Conservation (phyloP, 2,113 vertebrate species). For the Solea senegalensis region DNA sequence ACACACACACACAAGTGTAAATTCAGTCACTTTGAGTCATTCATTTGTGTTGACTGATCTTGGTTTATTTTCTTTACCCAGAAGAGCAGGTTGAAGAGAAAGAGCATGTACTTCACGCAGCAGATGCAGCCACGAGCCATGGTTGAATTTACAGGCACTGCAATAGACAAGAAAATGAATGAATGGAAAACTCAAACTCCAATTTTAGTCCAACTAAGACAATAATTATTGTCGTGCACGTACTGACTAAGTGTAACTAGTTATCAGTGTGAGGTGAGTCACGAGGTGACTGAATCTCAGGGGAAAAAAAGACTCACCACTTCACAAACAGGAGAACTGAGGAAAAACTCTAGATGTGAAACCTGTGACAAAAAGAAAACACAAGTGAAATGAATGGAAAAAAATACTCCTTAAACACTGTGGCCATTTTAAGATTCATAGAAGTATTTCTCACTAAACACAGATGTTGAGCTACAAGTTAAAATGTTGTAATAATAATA, state of each 20-base stretch:
- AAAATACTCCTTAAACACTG: not conserved
- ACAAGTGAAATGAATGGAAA: not conserved
- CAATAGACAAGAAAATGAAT: constrained; percentile 70
- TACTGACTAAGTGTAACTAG: too few relatives aligned
- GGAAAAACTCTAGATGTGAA: not conserved
- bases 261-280: not conserved
- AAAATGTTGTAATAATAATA: too few relatives aligned
- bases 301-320: constrained; percentile 50
- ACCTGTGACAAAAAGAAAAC: constrained; percentile 30
- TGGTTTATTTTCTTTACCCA: constrained; percentile 84
- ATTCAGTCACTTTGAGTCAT: constrained; percentile 42
- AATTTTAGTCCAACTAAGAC: too few relatives aligned
- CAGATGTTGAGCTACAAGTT: too few relatives aligned
- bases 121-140: constrained; percentile 99
- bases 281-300: constrained; percentile 7
- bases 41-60: not conserved
- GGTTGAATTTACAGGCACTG: constrained; percentile 81
- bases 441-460: too few relatives aligned
- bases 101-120: constrained; percentile 99
- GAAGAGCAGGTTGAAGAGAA: constrained; percentile 99
- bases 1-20: constrained; percentile 46
- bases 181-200: too few relatives aligned
- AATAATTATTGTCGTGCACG: too few relatives aligned
- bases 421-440: too few relatives aligned
- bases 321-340: constrained; percentile 35